phyloP scores from a whole-genome alignment of 2,888 invertebrate genomes.

The Nineta flava region DNA sequence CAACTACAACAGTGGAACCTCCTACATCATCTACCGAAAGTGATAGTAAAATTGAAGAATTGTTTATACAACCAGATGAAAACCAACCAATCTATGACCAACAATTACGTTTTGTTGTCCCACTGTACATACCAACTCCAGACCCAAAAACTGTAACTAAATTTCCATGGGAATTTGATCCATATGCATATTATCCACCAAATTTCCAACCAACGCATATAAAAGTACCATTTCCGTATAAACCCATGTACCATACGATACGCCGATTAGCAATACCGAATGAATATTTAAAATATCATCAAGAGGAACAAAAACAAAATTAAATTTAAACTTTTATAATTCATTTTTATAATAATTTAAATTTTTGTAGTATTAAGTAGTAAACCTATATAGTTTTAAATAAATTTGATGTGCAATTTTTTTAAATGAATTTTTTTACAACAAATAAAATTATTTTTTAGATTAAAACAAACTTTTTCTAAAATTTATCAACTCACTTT shows the following conservation, averaged over 20 bases:
- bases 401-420: too few relatives aligned
- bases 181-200: constrained; percentile 23
- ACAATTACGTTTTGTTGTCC: constrained; percentile 24
- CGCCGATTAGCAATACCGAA: constrained; percentile 21
- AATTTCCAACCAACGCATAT: constrained; percentile 20
- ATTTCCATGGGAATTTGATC: constrained; percentile 21
- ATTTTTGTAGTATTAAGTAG: too few relatives aligned
- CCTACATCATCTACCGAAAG: not conserved
- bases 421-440: too few relatives aligned
- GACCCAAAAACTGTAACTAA: constrained; percentile 13
- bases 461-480: too few relatives aligned
- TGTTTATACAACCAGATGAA: not conserved
- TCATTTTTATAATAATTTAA: too few relatives aligned
- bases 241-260: constrained; percentile 23
- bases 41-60: not conserved
- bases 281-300: constrained; percentile 2
- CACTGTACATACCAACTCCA: constrained; percentile 18
- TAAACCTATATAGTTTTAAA: too few relatives aligned
- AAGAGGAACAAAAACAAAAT: not conserved
- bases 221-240: constrained; percentile 22
- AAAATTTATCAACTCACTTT: too few relatives aligned
- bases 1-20: constrained; percentile 8
- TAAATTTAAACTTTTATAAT: not conserved
- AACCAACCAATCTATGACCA: constrained; percentile 16
- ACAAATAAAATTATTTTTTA: too few relatives aligned